phyloP scores from a whole-genome alignment of 2,797 vertebrate genomes.

The Trematomus bernacchii region DNA sequence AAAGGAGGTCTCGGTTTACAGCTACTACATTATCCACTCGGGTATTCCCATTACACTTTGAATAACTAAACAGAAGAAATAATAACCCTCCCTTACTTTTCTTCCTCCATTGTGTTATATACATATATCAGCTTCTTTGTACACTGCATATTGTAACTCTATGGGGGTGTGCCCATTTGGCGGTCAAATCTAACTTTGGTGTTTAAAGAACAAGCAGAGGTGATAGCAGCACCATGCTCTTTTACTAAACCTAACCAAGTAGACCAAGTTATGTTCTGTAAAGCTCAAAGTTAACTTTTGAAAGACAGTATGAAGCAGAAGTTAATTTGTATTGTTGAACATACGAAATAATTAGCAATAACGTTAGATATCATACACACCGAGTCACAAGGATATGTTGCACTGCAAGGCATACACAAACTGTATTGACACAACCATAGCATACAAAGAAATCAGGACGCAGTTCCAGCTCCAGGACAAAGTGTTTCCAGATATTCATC shows the following conservation, averaged over 20 bases:
- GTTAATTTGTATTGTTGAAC: too few relatives aligned
- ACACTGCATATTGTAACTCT: conserved; percentile 29
- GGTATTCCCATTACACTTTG: conserved; percentile 47
- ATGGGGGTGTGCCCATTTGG: conserved; percentile 42
- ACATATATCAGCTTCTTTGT: conserved; percentile 15
- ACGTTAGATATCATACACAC: too few relatives aligned
- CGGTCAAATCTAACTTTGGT: conserved; percentile 46
- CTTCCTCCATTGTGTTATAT: conserved; percentile 43
- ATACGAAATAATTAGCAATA: too few relatives aligned
- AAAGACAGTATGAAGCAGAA: too few relatives aligned
- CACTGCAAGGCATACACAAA: neutral
- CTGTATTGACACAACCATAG: neutral
- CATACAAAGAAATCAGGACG: neutral
- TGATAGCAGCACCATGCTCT: neutral
- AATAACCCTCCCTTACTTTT: conserved; percentile 43
- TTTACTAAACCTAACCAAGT: too few relatives aligned
- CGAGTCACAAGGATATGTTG: too few relatives aligned
- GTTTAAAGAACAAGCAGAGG: conserved; percentile 40
- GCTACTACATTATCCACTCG: conserved; percentile 48
- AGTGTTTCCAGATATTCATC: conserved; percentile 39
- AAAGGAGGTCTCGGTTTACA: conserved; percentile 44
- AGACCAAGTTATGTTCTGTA: too few relatives aligned
- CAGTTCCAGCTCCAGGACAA: conserved; percentile 24
- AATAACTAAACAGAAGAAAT: conserved; percentile 49
- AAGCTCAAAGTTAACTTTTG: too few relatives aligned